Evolutionary conservation across 1,140 invertebrate genomes (phyloP).

Genomic region (Drosophila lacteicornis): DNA sequence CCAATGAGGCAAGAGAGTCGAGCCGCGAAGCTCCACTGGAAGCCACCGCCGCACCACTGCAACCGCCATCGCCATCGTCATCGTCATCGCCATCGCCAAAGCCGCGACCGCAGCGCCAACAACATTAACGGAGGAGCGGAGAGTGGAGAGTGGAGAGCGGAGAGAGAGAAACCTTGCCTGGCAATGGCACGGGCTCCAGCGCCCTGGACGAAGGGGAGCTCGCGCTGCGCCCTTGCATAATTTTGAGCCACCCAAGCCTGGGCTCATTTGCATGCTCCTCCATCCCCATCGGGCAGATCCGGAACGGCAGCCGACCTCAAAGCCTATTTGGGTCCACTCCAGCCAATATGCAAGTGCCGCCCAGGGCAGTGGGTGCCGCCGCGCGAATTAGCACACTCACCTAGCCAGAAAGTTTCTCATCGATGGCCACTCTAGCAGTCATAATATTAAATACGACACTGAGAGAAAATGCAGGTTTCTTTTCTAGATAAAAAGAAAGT

Average conservation of each 20-base stretch:
- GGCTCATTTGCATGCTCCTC: constrained; percentile 44
- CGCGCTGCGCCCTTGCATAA: constrained; percentile 53
- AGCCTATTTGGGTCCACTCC: constrained; percentile 56
- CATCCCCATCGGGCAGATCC: constrained; percentile 6
- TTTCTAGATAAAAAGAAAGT: too few relatives aligned
- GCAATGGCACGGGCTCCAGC: constrained; percentile 9
- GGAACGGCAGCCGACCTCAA: constrained; percentile 25
- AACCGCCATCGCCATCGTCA: constrained; percentile 39
- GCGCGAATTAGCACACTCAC: constrained; percentile 70
- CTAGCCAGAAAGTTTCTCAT: constrained; percentile 35
- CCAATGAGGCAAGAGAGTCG: constrained; percentile 71
- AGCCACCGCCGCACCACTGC: constrained; percentile 45
- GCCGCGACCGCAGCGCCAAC: constrained; percentile 74
- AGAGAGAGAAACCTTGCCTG: constrained; percentile 1
- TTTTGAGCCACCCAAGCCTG: constrained; percentile 40
- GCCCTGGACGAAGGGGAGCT: not conserved
- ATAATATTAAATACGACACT: constrained; percentile 29
- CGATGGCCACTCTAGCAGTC: constrained; percentile 31
- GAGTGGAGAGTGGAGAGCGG: not conserved
- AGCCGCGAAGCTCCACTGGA: constrained; percentile 27
- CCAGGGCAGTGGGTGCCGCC: constrained; percentile 42
- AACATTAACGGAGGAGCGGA: constrained; percentile 65
- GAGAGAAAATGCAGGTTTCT: not conserved
- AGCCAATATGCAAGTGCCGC: constrained; percentile 9
- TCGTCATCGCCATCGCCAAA: constrained; percentile 47